Evolutionary conservation across 2,888 invertebrate genomes (phyloP).

Genomic region (Argyresthia goedartella): DNA sequence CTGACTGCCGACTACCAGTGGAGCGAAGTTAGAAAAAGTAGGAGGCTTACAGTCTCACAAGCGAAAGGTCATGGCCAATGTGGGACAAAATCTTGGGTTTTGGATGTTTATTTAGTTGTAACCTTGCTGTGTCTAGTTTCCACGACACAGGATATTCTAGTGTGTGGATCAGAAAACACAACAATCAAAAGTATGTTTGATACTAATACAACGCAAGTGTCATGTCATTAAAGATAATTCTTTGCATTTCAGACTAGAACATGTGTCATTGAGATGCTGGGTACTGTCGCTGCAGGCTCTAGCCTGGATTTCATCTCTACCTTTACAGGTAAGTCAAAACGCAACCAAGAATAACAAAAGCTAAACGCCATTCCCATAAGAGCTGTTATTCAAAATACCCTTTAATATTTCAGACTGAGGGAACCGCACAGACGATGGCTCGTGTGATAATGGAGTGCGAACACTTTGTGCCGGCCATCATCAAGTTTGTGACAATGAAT

Average conservation of each 20-base stretch:
- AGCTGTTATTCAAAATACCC: not conserved
- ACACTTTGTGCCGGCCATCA: slow-evolving; percentile 76
- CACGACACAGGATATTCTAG: too few species aligned
- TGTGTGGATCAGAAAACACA: too few species aligned
- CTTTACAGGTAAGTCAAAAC: slow-evolving; percentile 35
- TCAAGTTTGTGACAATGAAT: slow-evolving; percentile 76
- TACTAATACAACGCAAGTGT: too few species aligned
- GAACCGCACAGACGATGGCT: slow-evolving; percentile 71
- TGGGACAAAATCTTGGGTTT: too few species aligned
- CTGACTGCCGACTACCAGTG: too few species aligned
- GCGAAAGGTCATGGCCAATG: too few species aligned
- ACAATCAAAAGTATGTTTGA: too few species aligned
- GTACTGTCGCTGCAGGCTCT: slow-evolving; percentile 82
- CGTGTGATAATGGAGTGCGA: slow-evolving; percentile 75
- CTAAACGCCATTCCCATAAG: not conserved
- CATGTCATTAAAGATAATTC: too few species aligned
- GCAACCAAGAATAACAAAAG: not conserved
- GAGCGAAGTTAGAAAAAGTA: too few species aligned
- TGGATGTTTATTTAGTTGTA: too few species aligned
- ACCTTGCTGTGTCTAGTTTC: too few species aligned
- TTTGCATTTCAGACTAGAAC: slow-evolving; percentile 49
- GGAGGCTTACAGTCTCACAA: too few species aligned
- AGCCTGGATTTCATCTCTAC: slow-evolving; percentile 77
- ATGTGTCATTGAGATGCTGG: slow-evolving; percentile 77
- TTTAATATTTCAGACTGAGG: slow-evolving; percentile 34